A percentile compares a stretch with the other conserved stretches of the same genome.
These are phyloP conservation scores for Aeoliscus strigatus DNA, from an alignment of 2,797 vertebrate species.

Conservation along the genomic window DNA sequence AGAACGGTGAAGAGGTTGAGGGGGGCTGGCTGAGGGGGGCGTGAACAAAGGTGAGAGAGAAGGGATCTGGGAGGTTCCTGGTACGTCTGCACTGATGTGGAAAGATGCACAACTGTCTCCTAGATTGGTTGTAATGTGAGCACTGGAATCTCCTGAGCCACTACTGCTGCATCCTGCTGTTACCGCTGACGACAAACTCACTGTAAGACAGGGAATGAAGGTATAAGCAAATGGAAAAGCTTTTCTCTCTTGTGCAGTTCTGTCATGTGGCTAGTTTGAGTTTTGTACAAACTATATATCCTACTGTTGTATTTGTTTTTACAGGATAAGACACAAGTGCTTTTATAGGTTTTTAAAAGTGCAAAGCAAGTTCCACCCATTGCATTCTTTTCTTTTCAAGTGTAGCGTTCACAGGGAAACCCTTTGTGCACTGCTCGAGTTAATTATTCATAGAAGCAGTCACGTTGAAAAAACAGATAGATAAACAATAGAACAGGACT, in stretches of 20 bases:
- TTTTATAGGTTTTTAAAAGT: too few relatives aligned
- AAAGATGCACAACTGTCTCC: slow-evolving; percentile 49
- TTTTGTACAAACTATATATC: too few relatives aligned
- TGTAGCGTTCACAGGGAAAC: too few relatives aligned
- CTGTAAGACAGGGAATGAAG: slow-evolving; percentile 61
- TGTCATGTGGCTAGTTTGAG: too few relatives aligned
- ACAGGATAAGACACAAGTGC: too few relatives aligned
- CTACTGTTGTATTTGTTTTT: too few relatives aligned
- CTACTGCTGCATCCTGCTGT: slow-evolving; percentile 48
- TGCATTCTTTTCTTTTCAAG: too few relatives aligned
- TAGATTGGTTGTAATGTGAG: slow-evolving; percentile 38
- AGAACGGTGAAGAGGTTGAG: slow-evolving; percentile 10
- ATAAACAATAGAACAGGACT: too few relatives aligned
- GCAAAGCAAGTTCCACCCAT: too few relatives aligned
- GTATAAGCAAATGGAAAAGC: not conserved
- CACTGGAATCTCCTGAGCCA: slow-evolving; percentile 47
- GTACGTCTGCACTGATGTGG: slow-evolving; percentile 32
- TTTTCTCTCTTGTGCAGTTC: too few relatives aligned
- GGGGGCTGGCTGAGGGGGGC: slow-evolving; percentile 20
- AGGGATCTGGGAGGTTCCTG: slow-evolving; percentile 48
- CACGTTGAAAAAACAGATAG: too few relatives aligned
- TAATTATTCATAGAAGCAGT: not conserved
- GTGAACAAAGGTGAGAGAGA: slow-evolving; percentile 16
- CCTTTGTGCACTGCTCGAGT: not conserved
- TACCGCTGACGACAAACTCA: slow-evolving; percentile 50